phyloP scores from a whole-genome alignment of 1,140 invertebrate genomes.

The Pachypeltis micranthus region DNA sequence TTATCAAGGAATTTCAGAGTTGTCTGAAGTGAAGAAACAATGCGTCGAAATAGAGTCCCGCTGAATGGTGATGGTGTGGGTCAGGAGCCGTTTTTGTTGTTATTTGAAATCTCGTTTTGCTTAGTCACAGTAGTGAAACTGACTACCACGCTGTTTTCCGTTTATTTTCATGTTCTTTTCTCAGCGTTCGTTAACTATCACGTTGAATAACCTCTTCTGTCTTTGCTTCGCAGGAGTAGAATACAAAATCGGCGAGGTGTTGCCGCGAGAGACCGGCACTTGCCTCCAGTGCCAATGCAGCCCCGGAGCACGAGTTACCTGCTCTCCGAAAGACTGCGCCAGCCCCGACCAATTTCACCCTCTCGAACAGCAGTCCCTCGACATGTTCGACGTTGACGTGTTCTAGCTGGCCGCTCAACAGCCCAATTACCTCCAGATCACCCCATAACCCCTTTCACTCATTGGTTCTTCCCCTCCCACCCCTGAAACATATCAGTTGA shows the following conservation, averaged over 20 bases:
- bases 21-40: no score
- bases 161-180: background rate
- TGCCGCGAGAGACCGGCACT: constrained; percentile 54
- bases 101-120: no score
- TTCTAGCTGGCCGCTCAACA: constrained; percentile 22
- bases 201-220: background rate
- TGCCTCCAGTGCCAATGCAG: constrained; percentile 55
- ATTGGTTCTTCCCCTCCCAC: background rate
- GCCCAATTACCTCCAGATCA: constrained; percentile 9
- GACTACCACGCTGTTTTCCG: no score
- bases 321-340: constrained; percentile 43
- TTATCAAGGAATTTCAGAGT: no score
- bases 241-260: constrained; percentile 47
- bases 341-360: constrained; percentile 32
- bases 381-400: constrained; percentile 32
- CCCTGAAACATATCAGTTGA: no score
- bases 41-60: no score
- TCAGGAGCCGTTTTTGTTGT: no score
- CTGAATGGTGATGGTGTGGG: no score
- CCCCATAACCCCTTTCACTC: background rate
- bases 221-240: constrained; percentile 39
- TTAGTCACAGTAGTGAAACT: no score
- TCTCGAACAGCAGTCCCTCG: constrained; percentile 30
- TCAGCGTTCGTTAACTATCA: background rate
- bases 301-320: constrained; percentile 49